phyloP scores from a whole-genome alignment of 2,797 vertebrate species.

The Mormyrus hasselquistii region DNA sequence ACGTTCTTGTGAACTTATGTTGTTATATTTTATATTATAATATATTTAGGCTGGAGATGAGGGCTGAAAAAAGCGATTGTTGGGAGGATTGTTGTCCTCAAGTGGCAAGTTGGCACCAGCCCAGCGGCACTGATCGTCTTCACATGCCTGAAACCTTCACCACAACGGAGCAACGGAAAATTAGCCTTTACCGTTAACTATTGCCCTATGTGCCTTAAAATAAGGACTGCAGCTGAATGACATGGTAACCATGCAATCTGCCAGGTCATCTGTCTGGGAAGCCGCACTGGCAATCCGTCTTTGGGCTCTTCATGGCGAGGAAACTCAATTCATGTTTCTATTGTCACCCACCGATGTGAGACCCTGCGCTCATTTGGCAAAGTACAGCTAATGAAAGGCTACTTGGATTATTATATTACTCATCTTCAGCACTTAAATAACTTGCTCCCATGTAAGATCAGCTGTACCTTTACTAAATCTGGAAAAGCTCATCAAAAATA shows the following conservation, averaged over 20 bases:
- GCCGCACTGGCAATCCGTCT: background rate
- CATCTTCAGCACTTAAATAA: background rate
- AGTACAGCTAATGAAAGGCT: background rate
- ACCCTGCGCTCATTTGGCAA: background rate
- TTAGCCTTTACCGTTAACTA: background rate
- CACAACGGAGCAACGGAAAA: background rate
- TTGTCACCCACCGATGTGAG: background rate
- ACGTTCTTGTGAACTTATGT: background rate
- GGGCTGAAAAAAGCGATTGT: background rate
- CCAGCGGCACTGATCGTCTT: background rate
- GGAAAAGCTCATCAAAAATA: background rate
- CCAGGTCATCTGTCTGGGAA: background rate
- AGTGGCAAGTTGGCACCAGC: background rate
- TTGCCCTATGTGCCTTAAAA: background rate
- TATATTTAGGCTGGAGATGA: background rate
- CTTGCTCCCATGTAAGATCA: background rate
- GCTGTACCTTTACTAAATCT: background rate
- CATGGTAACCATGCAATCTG: background rate
- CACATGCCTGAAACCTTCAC: background rate
- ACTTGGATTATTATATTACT: background rate
- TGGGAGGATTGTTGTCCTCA: background rate
- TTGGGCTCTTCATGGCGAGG: background rate
- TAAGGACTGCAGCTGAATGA: background rate
- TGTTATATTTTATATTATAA: background rate
- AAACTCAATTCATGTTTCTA: background rate